These are phyloP conservation scores for Trididemnum clinides DNA, from an alignment of 23 tunicate species.

Conservation along the genomic window DNA sequence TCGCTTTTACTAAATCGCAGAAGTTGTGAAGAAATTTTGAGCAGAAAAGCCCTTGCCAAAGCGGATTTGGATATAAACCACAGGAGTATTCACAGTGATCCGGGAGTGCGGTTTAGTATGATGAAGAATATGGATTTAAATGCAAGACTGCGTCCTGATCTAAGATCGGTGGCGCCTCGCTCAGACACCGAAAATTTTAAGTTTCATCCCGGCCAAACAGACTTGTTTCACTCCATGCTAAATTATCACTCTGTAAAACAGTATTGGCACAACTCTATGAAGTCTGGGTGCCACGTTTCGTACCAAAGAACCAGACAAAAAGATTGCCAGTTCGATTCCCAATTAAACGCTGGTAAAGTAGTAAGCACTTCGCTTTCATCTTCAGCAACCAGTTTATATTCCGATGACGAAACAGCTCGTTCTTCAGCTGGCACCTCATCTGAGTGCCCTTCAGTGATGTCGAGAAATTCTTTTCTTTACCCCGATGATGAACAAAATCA, in stretches of 20 bases:
- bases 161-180: background rate
- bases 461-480: slow-evolving; percentile 16
- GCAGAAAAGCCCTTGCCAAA: background rate
- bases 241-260: too few species aligned
- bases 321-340: too few species aligned
- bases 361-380: slow-evolving; percentile 73
- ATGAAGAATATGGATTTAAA: background rate
- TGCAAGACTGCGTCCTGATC: background rate
- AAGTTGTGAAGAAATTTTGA: slow-evolving; percentile 49
- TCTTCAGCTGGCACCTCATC: background rate
- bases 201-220: background rate
- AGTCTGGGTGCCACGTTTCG: too few species aligned
- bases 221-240: background rate
- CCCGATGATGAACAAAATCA: background rate
- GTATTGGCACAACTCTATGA: too few species aligned
- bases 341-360: background rate
- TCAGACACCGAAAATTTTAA: background rate
- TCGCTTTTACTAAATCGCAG: slow-evolving; percentile 31
- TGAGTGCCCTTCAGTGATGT: slow-evolving; percentile 36
- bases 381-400: slow-evolving; percentile 63
- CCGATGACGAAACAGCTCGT: slow-evolving; percentile 47
- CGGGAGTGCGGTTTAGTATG: slow-evolving; percentile 38
- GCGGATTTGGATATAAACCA: slow-evolving; percentile 36
- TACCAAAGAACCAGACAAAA: too few species aligned
- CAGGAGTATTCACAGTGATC: slow-evolving; percentile 74